Percentiles rank a stretch among this genome's conserved stretches.
These are phyloP conservation scores for Crenichthys baileyi DNA, from an alignment of 2,797 vertebrate species.

Conservation along the genomic window DNA sequence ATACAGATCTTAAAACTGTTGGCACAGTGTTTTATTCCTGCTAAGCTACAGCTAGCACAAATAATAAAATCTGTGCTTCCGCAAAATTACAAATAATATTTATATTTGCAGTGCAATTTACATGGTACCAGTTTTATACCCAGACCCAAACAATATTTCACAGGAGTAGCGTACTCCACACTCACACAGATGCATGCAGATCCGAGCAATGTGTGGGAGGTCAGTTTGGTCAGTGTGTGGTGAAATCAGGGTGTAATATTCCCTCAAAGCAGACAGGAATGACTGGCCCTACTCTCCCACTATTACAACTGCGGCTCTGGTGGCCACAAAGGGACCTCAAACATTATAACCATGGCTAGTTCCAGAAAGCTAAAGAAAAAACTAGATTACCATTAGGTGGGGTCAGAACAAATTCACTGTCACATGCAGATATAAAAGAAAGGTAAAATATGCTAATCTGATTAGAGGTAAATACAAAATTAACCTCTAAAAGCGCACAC, in stretches of 20 bases:
- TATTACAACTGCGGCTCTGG: conserved; percentile 45
- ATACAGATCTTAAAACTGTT: background rate
- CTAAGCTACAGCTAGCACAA: conserved; percentile 22
- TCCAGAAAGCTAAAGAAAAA: background rate
- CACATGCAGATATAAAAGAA: background rate
- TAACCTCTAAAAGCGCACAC: background rate
- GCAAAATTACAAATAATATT: conserved; percentile 1
- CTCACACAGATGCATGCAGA: conserved; percentile 46
- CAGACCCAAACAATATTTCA: conserved; percentile 1
- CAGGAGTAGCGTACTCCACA: conserved; percentile 4
- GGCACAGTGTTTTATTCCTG: background rate
- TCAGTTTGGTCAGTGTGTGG: conserved; percentile 67
- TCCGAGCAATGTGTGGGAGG: conserved; percentile 54
- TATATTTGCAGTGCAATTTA: background rate
- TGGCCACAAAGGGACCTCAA: conserved; percentile 51
- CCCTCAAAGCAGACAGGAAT: conserved; percentile 60
- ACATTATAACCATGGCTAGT: conserved; percentile 8
- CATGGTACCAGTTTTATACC: conserved; percentile 1
- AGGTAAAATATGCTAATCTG: too few species aligned
- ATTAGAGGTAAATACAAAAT: background rate
- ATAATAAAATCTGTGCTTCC: background rate
- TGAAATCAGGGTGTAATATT: conserved; percentile 64
- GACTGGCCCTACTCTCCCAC: conserved; percentile 52
- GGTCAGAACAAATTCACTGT: background rate
- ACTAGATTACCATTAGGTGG: background rate